Base-by-base conservation (phyloP, 2,113 vertebrate species). In the Trogon melanurus region DNA sequence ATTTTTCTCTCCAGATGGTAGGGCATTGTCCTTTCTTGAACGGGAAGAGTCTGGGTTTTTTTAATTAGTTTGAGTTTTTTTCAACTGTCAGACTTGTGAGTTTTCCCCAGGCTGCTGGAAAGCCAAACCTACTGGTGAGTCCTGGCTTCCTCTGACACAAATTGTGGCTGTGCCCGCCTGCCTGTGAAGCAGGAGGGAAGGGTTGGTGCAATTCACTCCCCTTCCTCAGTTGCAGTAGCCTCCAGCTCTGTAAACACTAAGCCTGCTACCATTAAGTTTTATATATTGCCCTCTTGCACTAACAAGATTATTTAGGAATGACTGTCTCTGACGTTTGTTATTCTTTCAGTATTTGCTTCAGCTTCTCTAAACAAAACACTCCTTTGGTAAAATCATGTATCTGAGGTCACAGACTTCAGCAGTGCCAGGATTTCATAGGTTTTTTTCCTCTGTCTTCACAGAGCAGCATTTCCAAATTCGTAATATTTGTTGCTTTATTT, bases 1-100 rank as follows among this genome's bases (percentile, higher is more conserved):
- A 98, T 93, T 99, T 98, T 66, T 98, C 97, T 32, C 84, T 98
- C 47, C 93, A 98, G 57, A 98, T 98, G 98, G 98, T 98, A 96
- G 97, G 96, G 13, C 17, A 12, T 18, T 60, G 18, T 72, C 34
- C 16, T 75, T 76, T 65, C n/a, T 48, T 29, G 7, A 93, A 23
- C 10, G 26, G 29, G 45, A 72, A 79, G 23, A 81, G 19, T 26
- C 44, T 38, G 38, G 23, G 5, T 0, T 7, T 21, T 48, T 79
- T 60, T 19, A 8, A 8, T 72, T 53, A 41, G 10, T 10, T 79
- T 53, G 11, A n/a, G 5, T 66, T 66, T 25, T 72, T 80, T 91
- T 38, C 51, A 44, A 16, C 53, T 10, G 12, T n/a, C 51, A 73
- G 57, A 70, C 9, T 15, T 6, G 13, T 0, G 4, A 76, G 14